Percentiles rank a stretch among this genome's conserved stretches.
Evolutionary conservation across 2,113 vertebrate species (phyloP).

Genomic region (Sapayoa aenigma): DNA sequence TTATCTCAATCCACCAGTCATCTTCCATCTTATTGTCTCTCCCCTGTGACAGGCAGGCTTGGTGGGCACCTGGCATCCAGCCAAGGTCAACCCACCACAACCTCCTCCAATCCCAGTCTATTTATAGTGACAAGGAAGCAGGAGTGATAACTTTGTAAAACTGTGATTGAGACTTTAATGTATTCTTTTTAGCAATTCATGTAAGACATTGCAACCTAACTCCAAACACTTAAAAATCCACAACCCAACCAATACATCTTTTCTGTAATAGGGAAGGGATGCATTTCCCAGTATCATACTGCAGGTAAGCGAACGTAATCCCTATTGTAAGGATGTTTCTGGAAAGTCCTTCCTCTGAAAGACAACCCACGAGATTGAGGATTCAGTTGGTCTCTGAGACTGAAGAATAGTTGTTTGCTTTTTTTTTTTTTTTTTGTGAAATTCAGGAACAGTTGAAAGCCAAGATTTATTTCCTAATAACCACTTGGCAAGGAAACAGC

Average conservation of each 20-base stretch:
- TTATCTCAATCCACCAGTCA: neutral
- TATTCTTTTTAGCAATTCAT: neutral
- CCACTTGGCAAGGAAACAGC: neutral
- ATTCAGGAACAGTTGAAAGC: neutral
- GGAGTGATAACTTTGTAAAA: neutral
- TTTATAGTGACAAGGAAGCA: neutral
- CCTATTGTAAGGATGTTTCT: neutral
- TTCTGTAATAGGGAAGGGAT: neutral
- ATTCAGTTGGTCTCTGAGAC: neutral
- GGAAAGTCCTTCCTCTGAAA: neutral
- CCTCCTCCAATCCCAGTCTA: too few relatives aligned
- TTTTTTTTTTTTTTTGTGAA: neutral
- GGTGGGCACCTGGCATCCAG: neutral
- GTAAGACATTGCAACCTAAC: neutral
- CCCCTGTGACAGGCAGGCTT: neutral
- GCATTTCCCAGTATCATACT: neutral
- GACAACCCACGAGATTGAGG: neutral
- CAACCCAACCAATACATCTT: neutral
- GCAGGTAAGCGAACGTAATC: neutral
- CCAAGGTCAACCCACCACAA: neutral
- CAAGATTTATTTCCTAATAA: neutral
- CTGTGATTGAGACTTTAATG: neutral
- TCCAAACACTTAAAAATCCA: neutral
- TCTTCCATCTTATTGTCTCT: neutral
- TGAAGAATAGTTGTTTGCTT: neutral